Base-by-base conservation (phyloP, 2,888 invertebrate species). In the Alitta virens region DNA sequence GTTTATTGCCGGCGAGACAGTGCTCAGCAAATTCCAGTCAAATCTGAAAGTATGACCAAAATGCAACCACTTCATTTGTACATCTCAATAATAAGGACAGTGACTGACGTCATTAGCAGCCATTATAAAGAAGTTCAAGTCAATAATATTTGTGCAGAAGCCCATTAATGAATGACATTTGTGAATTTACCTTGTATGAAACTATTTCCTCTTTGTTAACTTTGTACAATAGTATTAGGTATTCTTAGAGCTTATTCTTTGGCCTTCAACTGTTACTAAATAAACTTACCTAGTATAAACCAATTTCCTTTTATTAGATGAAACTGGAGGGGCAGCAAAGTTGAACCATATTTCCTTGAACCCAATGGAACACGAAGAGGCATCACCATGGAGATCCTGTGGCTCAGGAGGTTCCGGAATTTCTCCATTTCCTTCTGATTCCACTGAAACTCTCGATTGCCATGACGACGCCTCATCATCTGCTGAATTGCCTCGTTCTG, bases 21-120 rank as follows among this genome's bases (percentile, higher is more conserved):
- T 96, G 78, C 94, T 95, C 58, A 97, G 83, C 60, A 97, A 84
- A 84, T 97, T 97, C 96, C 97, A 97, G 83, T 97, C 96, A 74
- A 94, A 84, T 73, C 94, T 90, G 76, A 9, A 54, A 43, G 7
- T n/a, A 3, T 42, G 14, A n/a, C 21, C 40, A 40, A 40, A 40
- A n/a, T n/a, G n/a, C n/a, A n/a, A n/a, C n/a, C n/a, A n/a, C n/a
- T n/a, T n/a, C n/a, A n/a, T n/a, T n/a, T n/a, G n/a, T n/a, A n/a
- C n/a, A n/a, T n/a, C n/a, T n/a, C n/a, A n/a, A n/a, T n/a, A n/a
- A n/a, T n/a, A n/a, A n/a, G n/a, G n/a, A n/a, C n/a, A n/a, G n/a
- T n/a, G n/a, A n/a, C n/a, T n/a, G n/a, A n/a, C n/a, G n/a, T n/a
- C n/a, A n/a, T n/a, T n/a, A n/a, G n/a, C n/a, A n/a, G n/a, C n/a